Conservation (phyloP, 30 jellyfish, hydroid and myxozoan species). For the Pelagia noctiluca region DNA sequence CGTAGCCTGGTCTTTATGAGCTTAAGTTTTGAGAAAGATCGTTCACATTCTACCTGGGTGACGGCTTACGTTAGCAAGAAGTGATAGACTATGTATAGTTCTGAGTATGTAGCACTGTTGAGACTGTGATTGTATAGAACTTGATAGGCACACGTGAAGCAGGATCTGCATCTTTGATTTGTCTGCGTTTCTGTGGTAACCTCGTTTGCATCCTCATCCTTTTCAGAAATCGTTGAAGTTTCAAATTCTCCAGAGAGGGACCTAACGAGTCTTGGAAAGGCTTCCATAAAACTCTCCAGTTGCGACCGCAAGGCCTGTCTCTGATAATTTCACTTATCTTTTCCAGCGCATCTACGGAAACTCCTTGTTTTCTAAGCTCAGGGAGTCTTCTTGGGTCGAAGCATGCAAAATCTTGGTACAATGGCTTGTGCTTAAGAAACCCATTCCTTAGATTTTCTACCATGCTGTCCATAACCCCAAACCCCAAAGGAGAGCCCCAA, state of each 20-base stretch:
- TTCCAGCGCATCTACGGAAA: too few relatives aligned
- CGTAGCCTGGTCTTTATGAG: constrained; percentile 24
- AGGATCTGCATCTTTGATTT: constrained; percentile 3
- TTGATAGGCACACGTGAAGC: constrained; percentile 53
- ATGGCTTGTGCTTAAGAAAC: constrained; percentile 19
- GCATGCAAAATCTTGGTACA: constrained; percentile 66
- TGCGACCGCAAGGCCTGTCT: constrained; percentile 29
- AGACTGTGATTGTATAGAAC: constrained; percentile 40
- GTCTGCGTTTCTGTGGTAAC: constrained; percentile 24
- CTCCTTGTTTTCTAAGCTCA: too few relatives aligned
- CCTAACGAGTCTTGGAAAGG: constrained; percentile 50
- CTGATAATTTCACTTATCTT: too few relatives aligned
- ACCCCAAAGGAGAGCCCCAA: constrained; percentile 22
- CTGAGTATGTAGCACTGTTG: constrained; percentile 49
- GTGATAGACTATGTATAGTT: constrained; percentile 18
- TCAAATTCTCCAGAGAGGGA: constrained; percentile 30
- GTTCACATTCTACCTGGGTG: constrained; percentile 41
- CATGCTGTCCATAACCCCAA: constrained; percentile 42
- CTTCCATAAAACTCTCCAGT: constrained; percentile 32
- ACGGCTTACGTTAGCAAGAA: constrained; percentile 29
- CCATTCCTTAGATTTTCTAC: constrained; percentile 3
- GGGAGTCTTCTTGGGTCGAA: constrained; percentile 40
- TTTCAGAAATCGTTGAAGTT: neutral
- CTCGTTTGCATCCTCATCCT: constrained; percentile 22
- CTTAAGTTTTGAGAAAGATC: constrained; percentile 28